These are phyloP conservation scores for Zosterops japonicus DNA, from an alignment of 2,113 vertebrate genomes.

Conservation along the genomic window DNA sequence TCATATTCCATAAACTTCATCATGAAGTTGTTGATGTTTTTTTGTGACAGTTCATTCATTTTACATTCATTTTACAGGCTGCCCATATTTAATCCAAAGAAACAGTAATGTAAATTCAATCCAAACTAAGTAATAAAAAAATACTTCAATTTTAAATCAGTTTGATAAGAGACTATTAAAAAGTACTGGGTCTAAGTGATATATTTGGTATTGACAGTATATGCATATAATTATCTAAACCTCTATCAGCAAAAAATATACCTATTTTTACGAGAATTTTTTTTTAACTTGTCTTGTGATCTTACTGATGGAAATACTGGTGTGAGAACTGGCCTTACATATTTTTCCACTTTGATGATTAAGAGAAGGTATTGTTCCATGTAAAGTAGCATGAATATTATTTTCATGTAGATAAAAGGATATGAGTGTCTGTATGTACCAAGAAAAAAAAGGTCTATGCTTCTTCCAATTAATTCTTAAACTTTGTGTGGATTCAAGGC, in stretches of 20 bases:
- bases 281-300: neutral
- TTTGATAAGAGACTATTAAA: neutral
- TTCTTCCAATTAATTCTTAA: neutral
- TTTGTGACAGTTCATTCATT: neutral
- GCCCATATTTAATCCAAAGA: neutral
- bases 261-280: neutral
- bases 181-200: neutral
- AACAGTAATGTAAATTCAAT: neutral
- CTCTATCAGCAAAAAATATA: neutral
- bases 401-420: neutral
- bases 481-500: neutral
- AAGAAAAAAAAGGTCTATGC: neutral
- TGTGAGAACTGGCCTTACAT: neutral
- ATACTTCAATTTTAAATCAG: neutral
- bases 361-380: neutral
- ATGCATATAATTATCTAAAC: neutral
- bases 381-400: neutral
- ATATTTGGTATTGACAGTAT: neutral
- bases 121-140: neutral
- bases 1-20: neutral
- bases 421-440: neutral
- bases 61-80: neutral
- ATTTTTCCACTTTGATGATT: neutral
- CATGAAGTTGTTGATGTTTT: neutral
- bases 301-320: neutral